Evolutionary conservation across 2,888 invertebrate genomes (phyloP).

Genomic region (Cryptophagus acutangulus): DNA sequence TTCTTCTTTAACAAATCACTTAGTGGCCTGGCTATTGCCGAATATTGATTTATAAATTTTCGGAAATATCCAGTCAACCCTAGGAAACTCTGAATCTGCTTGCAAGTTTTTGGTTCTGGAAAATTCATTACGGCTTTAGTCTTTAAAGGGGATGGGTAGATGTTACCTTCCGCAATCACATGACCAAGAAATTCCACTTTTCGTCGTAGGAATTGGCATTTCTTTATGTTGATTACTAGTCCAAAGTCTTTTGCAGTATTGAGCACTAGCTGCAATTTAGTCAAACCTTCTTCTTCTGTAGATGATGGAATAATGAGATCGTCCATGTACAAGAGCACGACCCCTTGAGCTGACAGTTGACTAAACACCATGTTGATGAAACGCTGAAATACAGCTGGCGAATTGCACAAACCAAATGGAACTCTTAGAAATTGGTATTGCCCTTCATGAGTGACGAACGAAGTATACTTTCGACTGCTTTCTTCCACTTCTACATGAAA

Average conservation of each 20-base stretch:
- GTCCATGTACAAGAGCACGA: background rate
- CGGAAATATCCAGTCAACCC: slow-evolving; percentile 8
- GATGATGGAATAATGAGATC: background rate
- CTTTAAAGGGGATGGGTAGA: slow-evolving; percentile 3
- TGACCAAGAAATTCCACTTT: slow-evolving; percentile 3
- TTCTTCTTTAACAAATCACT: background rate
- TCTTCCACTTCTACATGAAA: background rate
- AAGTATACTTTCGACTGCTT: background rate
- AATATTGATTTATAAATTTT: slow-evolving; percentile 6
- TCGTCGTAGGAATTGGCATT: background rate
- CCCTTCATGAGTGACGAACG: slow-evolving; percentile 29
- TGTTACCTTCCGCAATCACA: background rate
- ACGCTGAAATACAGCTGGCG: slow-evolving; percentile 13
- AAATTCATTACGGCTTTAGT: slow-evolving; percentile 5
- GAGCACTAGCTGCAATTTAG: background rate
- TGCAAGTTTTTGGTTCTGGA: slow-evolving; percentile 3
- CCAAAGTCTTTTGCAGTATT: background rate
- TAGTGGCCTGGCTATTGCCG: background rate
- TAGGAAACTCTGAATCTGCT: slow-evolving; percentile 3
- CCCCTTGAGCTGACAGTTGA: background rate
- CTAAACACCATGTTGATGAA: slow-evolving; percentile 8
- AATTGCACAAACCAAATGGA: slow-evolving; percentile 16
- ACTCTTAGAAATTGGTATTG: slow-evolving; percentile 13
- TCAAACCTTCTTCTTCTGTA: background rate
- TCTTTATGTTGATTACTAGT: background rate